phyloP scores from a whole-genome alignment of 2,888 invertebrate species.

The Cryptosula pallasiana region DNA sequence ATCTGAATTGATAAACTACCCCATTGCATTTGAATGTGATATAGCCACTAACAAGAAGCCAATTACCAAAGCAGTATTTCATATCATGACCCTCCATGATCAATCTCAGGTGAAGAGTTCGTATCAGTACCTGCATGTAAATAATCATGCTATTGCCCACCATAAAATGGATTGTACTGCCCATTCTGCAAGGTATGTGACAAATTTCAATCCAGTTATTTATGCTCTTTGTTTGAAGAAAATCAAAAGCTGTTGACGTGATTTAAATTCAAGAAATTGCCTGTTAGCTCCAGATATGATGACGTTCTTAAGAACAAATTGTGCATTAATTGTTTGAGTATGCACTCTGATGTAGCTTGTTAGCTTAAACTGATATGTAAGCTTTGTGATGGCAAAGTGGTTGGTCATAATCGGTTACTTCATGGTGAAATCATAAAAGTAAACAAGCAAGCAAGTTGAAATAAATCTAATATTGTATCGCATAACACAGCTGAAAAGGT shows the following conservation, averaged over 20 bases:
- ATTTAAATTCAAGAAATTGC: neutral
- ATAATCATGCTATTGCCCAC: no score
- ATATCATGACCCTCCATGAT: neutral
- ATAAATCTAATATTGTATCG: neutral
- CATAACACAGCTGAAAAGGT: neutral
- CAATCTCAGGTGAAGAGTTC: neutral
- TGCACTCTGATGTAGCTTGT: neutral
- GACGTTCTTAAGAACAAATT: neutral
- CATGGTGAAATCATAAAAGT: neutral
- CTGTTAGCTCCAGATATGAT: neutral
- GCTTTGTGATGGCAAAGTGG: neutral
- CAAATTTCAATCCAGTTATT: neutral
- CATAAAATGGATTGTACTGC: no score
- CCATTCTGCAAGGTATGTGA: no score
- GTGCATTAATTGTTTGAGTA: neutral
- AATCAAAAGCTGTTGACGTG: neutral
- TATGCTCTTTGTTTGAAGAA: neutral
- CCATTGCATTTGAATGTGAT: neutral
- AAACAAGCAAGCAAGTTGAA: no score
- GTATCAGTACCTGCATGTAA: no score
- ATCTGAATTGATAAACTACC: neutral
- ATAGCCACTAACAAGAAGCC: neutral
- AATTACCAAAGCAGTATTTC: neutral
- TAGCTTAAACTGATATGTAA: neutral
- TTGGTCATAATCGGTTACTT: neutral